Evolutionary conservation across 2,113 vertebrate genomes (phyloP).

Genomic region (Melanostigma gelatinosum): DNA sequence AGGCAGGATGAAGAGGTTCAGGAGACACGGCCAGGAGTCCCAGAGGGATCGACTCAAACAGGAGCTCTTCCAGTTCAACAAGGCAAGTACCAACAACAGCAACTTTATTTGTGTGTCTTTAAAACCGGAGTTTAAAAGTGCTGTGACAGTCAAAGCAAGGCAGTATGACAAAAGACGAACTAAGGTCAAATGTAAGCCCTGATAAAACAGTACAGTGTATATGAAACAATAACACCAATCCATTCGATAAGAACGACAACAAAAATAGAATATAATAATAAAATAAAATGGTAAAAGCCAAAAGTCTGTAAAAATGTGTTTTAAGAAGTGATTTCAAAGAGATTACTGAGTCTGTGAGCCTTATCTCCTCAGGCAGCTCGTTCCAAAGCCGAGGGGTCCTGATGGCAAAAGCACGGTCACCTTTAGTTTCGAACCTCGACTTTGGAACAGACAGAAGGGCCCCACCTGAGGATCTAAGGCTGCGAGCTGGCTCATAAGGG

Average conservation of each 20-base stretch:
- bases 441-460: too few species aligned
- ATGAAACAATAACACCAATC: not conserved
- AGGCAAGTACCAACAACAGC: slow-evolving; percentile 78
- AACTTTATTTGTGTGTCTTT: not conserved
- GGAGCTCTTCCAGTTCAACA: slow-evolving; percentile 96
- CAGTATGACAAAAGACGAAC: not conserved
- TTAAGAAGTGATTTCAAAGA: too few species aligned
- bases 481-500: too few species aligned
- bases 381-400: too few species aligned
- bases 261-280: too few species aligned
- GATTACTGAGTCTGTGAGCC: too few species aligned
- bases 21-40: slow-evolving; percentile 91
- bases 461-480: too few species aligned
- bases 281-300: not conserved
- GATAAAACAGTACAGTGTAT: not conserved
- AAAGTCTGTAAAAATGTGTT: too few species aligned
- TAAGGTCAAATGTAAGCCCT: not conserved
- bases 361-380: too few species aligned
- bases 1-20: slow-evolving; percentile 93
- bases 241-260: not conserved
- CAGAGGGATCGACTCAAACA: slow-evolving; percentile 92
- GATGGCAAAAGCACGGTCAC: too few species aligned
- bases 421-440: too few species aligned
- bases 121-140: not conserved
- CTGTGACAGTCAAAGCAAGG: not conserved